Percentiles rank a stretch among this genome's conserved stretches.
phyloP scores from a whole-genome alignment of 2,888 invertebrate genomes.

The Drosophila koepferae region DNA sequence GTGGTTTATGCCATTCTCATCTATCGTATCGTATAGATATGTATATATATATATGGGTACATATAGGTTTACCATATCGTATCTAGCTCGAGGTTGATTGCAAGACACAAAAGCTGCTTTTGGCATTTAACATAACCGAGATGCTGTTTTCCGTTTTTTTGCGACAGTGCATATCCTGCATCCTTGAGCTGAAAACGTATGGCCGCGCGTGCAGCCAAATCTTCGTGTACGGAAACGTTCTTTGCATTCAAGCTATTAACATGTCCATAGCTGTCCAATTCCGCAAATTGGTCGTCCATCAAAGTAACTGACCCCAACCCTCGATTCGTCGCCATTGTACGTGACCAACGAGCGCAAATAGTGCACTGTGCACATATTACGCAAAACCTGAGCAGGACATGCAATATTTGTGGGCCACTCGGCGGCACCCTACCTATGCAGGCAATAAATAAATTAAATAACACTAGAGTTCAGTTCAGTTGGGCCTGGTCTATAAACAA shows the following conservation, averaged over 20 bases:
- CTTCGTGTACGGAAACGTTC: slow-evolving; percentile 1
- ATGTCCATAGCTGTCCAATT: slow-evolving; percentile 65
- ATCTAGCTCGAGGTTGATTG: slow-evolving; percentile 55
- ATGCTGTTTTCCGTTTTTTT: slow-evolving; percentile 30
- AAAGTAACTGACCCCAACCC: not conserved
- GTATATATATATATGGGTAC: not conserved
- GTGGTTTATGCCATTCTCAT: slow-evolving; percentile 23
- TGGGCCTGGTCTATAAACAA: slow-evolving; percentile 57
- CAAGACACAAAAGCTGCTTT: slow-evolving; percentile 46
- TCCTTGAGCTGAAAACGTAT: slow-evolving; percentile 75
- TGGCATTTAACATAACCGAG: slow-evolving; percentile 22
- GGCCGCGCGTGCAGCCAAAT: slow-evolving; percentile 18
- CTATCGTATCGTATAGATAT: slow-evolving; percentile 6
- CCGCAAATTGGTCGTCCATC: slow-evolving; percentile 59
- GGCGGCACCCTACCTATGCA: slow-evolving; percentile 21
- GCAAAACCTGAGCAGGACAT: slow-evolving; percentile 26
- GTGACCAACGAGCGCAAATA: slow-evolving; percentile 44
- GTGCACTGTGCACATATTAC: slow-evolving; percentile 29
- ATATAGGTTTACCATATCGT: slow-evolving; percentile 1
- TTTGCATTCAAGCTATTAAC: slow-evolving; percentile 59
- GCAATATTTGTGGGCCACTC: not conserved
- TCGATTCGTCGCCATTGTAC: slow-evolving; percentile 33
- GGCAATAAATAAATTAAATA: slow-evolving; percentile 72
- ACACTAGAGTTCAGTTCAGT: slow-evolving; percentile 57
- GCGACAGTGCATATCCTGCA: slow-evolving; percentile 70